These are phyloP conservation scores for Trachurus trachurus DNA, from an alignment of 2,797 vertebrate genomes.

Conservation along the genomic window DNA sequence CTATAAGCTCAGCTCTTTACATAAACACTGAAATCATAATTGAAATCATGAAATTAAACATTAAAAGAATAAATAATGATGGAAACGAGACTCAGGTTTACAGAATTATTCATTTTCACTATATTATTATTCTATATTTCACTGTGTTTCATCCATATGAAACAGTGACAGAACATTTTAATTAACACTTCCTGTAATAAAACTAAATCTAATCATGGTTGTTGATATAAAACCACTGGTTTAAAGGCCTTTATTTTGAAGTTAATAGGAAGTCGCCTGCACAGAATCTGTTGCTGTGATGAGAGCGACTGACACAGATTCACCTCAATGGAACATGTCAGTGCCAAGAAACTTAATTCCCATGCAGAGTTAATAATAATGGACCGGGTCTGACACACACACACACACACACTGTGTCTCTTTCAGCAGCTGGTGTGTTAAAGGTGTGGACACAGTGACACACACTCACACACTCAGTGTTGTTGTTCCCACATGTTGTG, in stretches of 20 bases:
- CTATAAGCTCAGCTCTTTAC: too few relatives aligned
- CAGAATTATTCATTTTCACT: too few relatives aligned
- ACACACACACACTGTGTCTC: slow-evolving; percentile 32
- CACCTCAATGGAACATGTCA: slow-evolving; percentile 22
- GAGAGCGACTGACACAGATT: background rate
- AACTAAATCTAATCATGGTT: too few relatives aligned
- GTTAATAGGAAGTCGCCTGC: background rate
- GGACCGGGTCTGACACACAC: background rate
- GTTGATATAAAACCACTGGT: too few relatives aligned
- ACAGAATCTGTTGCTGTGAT: background rate
- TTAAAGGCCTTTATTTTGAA: background rate
- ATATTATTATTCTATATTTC: too few relatives aligned
- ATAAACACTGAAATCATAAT: too few relatives aligned
- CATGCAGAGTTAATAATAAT: slow-evolving; percentile 1
- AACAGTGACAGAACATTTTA: too few relatives aligned
- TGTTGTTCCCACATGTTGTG: slow-evolving; percentile 59
- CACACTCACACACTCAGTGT: slow-evolving; percentile 39
- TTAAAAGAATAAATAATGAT: too few relatives aligned
- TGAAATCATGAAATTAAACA: too few relatives aligned
- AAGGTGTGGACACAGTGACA: slow-evolving; percentile 42
- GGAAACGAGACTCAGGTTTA: too few relatives aligned
- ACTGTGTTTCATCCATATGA: too few relatives aligned
- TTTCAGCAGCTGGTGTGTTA: slow-evolving; percentile 60
- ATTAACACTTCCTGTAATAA: too few relatives aligned
- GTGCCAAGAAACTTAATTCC: slow-evolving; percentile 21